Evolutionary conservation across 2,797 vertebrate genomes (phyloP).

Genomic region (Acipenser transmontanus): DNA sequence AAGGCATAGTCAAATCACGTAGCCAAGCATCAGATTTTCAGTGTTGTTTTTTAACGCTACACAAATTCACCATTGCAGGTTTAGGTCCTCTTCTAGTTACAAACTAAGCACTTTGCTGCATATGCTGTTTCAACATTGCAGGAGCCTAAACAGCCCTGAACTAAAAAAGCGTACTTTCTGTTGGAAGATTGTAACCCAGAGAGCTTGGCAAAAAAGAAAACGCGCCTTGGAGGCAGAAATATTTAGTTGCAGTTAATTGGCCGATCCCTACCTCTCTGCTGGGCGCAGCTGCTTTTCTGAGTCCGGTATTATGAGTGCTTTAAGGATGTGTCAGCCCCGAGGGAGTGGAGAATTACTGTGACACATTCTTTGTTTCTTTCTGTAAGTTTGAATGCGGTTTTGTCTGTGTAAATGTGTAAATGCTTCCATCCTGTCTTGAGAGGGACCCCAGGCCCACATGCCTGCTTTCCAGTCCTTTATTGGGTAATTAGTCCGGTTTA

Average conservation of each 20-base stretch:
- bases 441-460: conserved; percentile 49
- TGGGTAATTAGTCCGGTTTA: no score
- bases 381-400: conserved; percentile 17
- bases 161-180: no score
- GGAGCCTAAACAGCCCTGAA: no score
- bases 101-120: no score
- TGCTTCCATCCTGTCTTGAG: conserved; percentile 14
- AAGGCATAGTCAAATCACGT: no score
- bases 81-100: no score
- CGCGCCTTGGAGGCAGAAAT: conserved; percentile 5
- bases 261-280: background rate
- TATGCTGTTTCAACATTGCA: no score
- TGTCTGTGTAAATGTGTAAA: conserved; percentile 12
- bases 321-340: conserved; percentile 16
- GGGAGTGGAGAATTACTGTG: conserved; percentile 19
- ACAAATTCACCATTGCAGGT: no score
- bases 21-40: no score
- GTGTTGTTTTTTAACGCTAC: no score
- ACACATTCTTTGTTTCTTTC: conserved; percentile 16
- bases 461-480: conserved; percentile 45
- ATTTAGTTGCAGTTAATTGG: background rate
- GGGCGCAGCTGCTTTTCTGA: conserved; percentile 12
- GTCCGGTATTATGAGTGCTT: background rate
- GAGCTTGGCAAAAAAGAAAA: background rate
- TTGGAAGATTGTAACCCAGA: no score